Percentiles rank a stretch among this genome's conserved stretches.
These are phyloP conservation scores for Zaprionus capensis DNA, from an alignment of 1,140 invertebrate genomes.

Conservation along the genomic window DNA sequence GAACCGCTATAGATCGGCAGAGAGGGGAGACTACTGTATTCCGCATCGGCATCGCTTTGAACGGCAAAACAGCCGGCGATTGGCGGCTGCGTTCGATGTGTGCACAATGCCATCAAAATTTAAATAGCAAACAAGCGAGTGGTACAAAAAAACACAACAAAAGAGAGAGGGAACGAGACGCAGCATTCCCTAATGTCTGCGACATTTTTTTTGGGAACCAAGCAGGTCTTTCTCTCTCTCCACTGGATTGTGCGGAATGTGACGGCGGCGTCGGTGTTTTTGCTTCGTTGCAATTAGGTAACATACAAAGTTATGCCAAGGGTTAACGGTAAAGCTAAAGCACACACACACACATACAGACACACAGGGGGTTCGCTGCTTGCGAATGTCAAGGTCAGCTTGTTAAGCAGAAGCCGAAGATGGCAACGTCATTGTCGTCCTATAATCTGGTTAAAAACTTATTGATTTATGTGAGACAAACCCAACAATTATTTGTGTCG, in stretches of 20 bases:
- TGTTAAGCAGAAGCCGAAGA: constrained; percentile 12
- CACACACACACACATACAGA: neutral
- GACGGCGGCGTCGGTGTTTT: constrained; percentile 8
- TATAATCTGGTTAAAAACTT: neutral
- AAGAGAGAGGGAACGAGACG: neutral
- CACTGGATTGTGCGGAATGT: constrained; percentile 49
- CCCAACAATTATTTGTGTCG: constrained; percentile 43
- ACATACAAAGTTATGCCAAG: constrained; percentile 31
- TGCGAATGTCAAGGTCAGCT: constrained; percentile 49
- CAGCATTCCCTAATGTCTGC: constrained; percentile 76
- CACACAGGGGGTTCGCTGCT: neutral
- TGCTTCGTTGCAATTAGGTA: constrained; percentile 67
- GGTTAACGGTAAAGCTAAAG: constrained; percentile 48
- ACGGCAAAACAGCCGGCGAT: constrained; percentile 43
- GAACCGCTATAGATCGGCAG: neutral
- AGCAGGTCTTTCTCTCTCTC: constrained; percentile 2
- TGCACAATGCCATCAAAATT: constrained; percentile 83
- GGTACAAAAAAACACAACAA: neutral
- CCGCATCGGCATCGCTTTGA: constrained; percentile 71
- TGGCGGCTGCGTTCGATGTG: constrained; percentile 44
- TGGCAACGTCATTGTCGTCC: neutral
- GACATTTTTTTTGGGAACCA: constrained; percentile 60
- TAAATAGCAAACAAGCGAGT: constrained; percentile 65
- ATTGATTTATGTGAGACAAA: constrained; percentile 64
- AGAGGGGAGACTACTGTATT: constrained; percentile 71